Evolutionary conservation across 1,140 invertebrate genomes (phyloP), one percentile per base, ranked within the genome.

Genomic region (Galendromus occidentalis): DNA sequence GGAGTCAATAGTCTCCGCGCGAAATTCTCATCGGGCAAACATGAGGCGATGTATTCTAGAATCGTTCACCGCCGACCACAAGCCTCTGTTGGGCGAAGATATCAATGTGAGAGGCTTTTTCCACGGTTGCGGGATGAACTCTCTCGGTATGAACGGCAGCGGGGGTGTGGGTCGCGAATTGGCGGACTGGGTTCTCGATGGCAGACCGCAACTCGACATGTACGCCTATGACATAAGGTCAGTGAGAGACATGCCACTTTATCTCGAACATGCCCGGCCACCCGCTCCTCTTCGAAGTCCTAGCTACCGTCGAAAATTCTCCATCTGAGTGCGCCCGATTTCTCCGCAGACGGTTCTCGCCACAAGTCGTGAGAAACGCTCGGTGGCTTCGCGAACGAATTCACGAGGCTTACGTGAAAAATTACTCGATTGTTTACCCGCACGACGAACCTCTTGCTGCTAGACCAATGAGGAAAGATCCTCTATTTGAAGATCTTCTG

Each of bases 1-100:
- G n/a, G n/a, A n/a, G n/a, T n/a, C n/a, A n/a, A n/a, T n/a, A n/a
- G n/a, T n/a, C n/a, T n/a, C n/a, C n/a, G n/a, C n/a, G n/a, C n/a
- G n/a, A n/a, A 7, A 51, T 22, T 5, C 12, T 5, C 28, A 30
- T 18, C 29, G n/a, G 9, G 7, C n/a, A 25, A 64, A 20, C 39
- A 7, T 4, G 28, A 2, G n/a, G 7, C 29, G 28, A 42, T 7
- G 7, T 67, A 4, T 64, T 1, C 84, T 85, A 0, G 88, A 92
- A 74, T 86, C 85, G 17, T 92, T 93, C 71, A 92, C 88, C 0
- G 86, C 88, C 0, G 88, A 92, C 75, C 87, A 91, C 71, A 89
- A 87, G 73, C 87, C 88, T 17, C 71, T 92, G n/a, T 79, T 92
- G 76, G 86, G 79, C 70, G 81, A 82, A 70, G 79, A 82, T 71